These are phyloP conservation scores for Pseudonaja textilis DNA, from an alignment of 2,113 vertebrate species.

Conservation along the genomic window DNA sequence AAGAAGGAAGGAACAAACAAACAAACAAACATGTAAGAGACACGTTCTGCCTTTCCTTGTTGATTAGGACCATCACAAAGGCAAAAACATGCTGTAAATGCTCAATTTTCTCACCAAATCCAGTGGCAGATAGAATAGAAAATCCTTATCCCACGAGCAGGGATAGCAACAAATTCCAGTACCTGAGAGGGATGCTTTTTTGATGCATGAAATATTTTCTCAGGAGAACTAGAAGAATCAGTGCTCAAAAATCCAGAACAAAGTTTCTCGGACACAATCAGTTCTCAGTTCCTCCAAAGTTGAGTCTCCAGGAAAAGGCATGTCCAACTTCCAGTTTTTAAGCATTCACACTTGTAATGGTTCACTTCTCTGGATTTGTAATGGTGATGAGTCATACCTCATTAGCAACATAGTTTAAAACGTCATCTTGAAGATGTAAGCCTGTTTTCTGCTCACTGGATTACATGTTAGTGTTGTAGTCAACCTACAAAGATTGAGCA, in stretches of 20 bases:
- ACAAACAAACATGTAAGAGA: background rate
- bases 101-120: background rate
- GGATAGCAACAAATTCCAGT: background rate
- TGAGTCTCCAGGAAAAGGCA: background rate
- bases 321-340: background rate
- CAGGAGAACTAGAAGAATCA: background rate
- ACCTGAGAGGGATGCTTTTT: background rate
- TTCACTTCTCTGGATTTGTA: background rate
- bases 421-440: background rate
- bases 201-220: background rate
- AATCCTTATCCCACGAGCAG: background rate
- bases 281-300: background rate
- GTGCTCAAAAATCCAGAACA: background rate
- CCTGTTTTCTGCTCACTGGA: background rate
- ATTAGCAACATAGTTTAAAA: background rate
- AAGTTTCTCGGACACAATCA: background rate
- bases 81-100: background rate
- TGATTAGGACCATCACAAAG: background rate
- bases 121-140: background rate
- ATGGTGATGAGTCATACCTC: background rate
- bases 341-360: background rate
- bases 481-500: background rate
- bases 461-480: slow-evolving; percentile 5
- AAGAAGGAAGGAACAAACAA: background rate
- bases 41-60: background rate